Conservation (phyloP, 1,140 invertebrate species). For the Drosophila quadrilineata region DNA sequence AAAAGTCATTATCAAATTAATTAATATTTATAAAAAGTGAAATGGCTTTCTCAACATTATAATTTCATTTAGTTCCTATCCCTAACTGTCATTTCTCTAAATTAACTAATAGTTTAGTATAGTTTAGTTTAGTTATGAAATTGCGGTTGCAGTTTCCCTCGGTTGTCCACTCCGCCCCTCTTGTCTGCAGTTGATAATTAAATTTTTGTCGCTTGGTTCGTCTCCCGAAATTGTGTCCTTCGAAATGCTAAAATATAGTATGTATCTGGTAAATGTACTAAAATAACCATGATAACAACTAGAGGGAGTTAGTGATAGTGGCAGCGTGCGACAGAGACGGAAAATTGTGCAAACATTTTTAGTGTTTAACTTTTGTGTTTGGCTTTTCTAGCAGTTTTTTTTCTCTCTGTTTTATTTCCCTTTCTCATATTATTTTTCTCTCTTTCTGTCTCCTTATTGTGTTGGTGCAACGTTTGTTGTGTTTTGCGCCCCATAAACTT, state of each 20-base stretch:
- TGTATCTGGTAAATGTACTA: conserved; percentile 17
- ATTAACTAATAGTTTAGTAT: background rate
- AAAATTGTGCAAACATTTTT: conserved; percentile 42
- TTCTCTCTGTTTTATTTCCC: conserved; percentile 24
- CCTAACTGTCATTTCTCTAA: no score
- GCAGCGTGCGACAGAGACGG: background rate
- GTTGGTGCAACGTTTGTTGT: conserved; percentile 20
- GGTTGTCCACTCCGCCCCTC: background rate
- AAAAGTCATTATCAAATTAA: no score
- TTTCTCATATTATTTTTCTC: no score
- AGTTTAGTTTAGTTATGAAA: background rate
- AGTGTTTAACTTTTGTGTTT: conserved; percentile 36
- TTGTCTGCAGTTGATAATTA: conserved; percentile 32
- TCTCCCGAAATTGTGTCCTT: conserved; percentile 3
- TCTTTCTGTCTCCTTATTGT: no score
- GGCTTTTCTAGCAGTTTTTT: conserved; percentile 27
- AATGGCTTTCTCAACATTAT: no score
- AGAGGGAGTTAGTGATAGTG: background rate
- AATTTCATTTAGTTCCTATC: no score
- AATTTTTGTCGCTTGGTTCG: conserved; percentile 25
- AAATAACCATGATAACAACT: background rate
- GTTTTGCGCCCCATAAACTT: conserved; percentile 42
- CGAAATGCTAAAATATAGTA: no score
- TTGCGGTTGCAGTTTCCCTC: background rate
- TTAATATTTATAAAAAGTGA: no score